Conservation (phyloP, 2,888 invertebrate genomes). For the Drosophila ustulata region DNA sequence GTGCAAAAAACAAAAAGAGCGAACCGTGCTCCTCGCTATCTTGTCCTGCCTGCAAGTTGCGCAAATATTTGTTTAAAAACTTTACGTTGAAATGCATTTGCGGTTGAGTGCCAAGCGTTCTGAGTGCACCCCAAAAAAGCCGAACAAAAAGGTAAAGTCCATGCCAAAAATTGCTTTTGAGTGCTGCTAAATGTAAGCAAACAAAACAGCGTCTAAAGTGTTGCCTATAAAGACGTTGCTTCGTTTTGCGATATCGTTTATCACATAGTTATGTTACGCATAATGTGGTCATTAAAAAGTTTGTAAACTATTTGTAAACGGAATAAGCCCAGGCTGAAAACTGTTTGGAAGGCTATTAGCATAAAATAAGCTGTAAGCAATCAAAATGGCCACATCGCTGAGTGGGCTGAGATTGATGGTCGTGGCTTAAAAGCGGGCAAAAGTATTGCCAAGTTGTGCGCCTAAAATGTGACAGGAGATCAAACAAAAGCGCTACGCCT, state of each 20-base stretch:
- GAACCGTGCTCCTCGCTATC: constrained; percentile 39
- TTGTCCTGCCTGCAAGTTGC: constrained; percentile 67
- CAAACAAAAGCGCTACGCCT: constrained; percentile 43
- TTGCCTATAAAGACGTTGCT: constrained; percentile 21
- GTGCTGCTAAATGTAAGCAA: constrained; percentile 65
- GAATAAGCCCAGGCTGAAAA: constrained; percentile 3
- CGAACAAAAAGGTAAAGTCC: constrained; percentile 45
- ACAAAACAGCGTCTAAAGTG: constrained; percentile 50
- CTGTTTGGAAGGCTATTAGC: not conserved
- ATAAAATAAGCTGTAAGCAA: constrained; percentile 33
- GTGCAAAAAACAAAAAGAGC: constrained; percentile 59
- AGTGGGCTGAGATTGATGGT: constrained; percentile 27
- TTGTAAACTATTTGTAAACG: constrained; percentile 9
- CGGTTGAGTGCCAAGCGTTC: constrained; percentile 78
- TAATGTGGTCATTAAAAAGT: not conserved
- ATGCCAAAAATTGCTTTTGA: constrained; percentile 69
- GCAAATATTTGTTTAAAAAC: constrained; percentile 81
- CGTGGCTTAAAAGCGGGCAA: constrained; percentile 27
- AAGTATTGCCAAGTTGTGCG: constrained; percentile 37
- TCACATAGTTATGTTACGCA: not conserved
- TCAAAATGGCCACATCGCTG: constrained; percentile 24
- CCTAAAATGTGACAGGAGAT: constrained; percentile 48
- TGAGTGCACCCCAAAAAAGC: constrained; percentile 56
- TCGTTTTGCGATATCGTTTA: not conserved
- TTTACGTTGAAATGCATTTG: constrained; percentile 81